Base-by-base conservation (phyloP, 2,797 vertebrate species). In the Ceyx erithaca region DNA sequence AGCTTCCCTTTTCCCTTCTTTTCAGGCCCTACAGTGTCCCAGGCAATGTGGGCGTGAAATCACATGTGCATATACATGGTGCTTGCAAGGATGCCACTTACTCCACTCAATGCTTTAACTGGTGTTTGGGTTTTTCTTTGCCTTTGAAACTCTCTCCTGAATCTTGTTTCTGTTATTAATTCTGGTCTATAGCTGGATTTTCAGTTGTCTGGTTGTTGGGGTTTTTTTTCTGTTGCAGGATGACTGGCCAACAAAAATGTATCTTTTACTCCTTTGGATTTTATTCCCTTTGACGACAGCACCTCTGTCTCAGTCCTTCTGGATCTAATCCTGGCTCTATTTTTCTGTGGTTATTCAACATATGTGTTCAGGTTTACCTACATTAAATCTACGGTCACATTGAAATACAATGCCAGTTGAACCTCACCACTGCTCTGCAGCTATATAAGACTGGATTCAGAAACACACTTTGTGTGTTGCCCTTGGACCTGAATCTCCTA, bases 61-160 rank as follows among this genome's bases (percentile, higher is more conserved):
- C 16, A 55, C 0, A 0, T 22, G 18, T 23, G 22, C 33, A 22
- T 9, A 15, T 14, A 48, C 0, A 0, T 35, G 25, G 5, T 76
- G 12, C 12, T 52, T 52, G 20, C 14, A 35, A 87, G 30, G 28
- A 48, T 62, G 51, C 6, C 33, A 43, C 51, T 80, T 70, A 40
- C 30, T 66, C 22, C 46, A 15, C 12, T 37, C 49, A 8, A 20
- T 54, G 19, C 23, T 54, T 86, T 49, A 79, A 23, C 9, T 81
- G 40, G 11, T 54, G 10, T 55, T 55, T 52, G 26, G 7, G 12
- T 21, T 55, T 55, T 33, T 66, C 61, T 61, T 67, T 43, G 4
- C 11, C 10, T 72, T 59, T 79, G 14, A 62, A 52, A 63, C 43
- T 31, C 7, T 54, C 37, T 72, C 31, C 64, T 49, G 31, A 12